phyloP scores from a whole-genome alignment of 2,797 vertebrate genomes.

The Erethizon dorsatum region DNA sequence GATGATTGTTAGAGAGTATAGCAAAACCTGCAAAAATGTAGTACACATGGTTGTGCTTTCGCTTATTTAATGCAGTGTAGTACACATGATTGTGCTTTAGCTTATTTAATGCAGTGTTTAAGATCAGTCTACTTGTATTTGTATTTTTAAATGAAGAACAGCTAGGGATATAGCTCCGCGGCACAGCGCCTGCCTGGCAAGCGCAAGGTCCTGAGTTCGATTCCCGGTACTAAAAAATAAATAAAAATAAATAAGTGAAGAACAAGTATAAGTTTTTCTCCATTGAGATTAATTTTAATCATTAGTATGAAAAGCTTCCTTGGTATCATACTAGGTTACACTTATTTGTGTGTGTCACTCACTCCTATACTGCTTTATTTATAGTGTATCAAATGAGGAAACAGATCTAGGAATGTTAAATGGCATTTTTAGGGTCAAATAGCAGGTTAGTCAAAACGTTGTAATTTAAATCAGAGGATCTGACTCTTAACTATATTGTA shows the following conservation, averaged over 20 bases:
- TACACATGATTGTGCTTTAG: too few relatives aligned
- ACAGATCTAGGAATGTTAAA: neutral
- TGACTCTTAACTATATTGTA: neutral
- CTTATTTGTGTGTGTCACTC: neutral
- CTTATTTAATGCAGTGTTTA: neutral
- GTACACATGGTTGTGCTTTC: neutral
- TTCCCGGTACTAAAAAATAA: too few relatives aligned
- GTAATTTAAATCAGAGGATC: neutral
- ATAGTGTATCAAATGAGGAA: neutral
- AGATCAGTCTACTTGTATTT: neutral
- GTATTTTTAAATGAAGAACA: constrained; percentile 47
- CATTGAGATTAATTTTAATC: neutral
- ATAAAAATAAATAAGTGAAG: too few relatives aligned
- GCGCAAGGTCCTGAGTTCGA: too few relatives aligned
- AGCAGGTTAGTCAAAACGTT: neutral
- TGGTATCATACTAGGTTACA: neutral
- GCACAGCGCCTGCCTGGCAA: too few relatives aligned
- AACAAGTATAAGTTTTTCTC: neutral
- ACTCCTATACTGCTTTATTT: neutral
- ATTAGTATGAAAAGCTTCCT: neutral
- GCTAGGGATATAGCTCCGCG: too few relatives aligned
- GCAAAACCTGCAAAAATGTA: neutral
- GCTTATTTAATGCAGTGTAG: too few relatives aligned
- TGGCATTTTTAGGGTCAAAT: neutral
- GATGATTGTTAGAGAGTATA: neutral